Evolutionary conservation across 1,140 invertebrate species (phyloP).

Genomic region (Ylistrum balloti): DNA sequence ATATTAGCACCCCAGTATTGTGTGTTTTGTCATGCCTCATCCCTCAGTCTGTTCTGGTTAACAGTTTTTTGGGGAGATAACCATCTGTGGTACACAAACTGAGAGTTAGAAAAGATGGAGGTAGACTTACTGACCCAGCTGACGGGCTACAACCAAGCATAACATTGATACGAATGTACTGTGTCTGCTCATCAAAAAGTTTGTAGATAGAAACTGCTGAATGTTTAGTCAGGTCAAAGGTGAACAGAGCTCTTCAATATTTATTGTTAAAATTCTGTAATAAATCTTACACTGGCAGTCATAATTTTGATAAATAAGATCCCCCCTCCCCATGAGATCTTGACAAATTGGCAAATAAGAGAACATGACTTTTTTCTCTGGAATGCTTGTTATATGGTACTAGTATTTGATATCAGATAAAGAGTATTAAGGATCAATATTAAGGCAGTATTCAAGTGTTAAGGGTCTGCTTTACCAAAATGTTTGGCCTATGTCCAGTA

Average conservation of each 20-base stretch:
- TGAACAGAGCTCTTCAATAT: background rate
- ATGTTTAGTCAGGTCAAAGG: background rate
- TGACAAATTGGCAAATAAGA: too few species aligned
- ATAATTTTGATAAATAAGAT: too few species aligned
- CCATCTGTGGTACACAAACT: background rate
- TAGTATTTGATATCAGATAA: background rate
- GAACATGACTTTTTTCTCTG: background rate
- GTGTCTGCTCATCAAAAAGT: conserved; percentile 12
- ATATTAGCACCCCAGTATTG: background rate
- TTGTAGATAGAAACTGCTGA: background rate
- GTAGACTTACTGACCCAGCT: conserved; percentile 3
- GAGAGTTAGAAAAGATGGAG: background rate
- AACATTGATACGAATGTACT: conserved; percentile 12
- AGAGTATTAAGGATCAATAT: background rate
- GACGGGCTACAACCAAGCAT: background rate
- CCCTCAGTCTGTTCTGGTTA: background rate
- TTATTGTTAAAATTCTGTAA: background rate
- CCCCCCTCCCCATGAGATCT: too few species aligned
- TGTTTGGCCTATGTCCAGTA: background rate
- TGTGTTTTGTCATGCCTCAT: conserved; percentile 25
- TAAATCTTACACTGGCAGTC: too few species aligned
- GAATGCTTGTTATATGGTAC: background rate
- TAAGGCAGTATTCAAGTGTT: background rate
- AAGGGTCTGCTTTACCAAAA: background rate
- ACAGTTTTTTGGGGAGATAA: conserved; percentile 5